phyloP scores from a whole-genome alignment of 2,113 vertebrate genomes.

The Aegotheles bennettii region DNA sequence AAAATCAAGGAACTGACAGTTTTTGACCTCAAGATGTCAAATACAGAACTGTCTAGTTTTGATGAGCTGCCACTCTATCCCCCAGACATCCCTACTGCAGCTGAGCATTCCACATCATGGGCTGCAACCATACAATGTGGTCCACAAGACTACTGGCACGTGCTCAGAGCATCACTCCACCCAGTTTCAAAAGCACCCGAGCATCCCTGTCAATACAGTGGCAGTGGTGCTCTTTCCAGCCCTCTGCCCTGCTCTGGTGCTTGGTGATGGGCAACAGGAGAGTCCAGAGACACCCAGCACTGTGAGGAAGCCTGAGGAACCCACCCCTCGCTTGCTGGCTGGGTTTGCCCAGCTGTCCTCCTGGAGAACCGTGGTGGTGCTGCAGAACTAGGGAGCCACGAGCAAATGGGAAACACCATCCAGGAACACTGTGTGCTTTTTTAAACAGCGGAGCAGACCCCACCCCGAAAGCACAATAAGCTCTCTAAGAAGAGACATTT shows the following conservation, averaged over 20 bases:
- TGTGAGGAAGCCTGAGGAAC: not conserved
- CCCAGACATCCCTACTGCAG: not conserved
- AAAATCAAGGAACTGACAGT: conserved; percentile 4
- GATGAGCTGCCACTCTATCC: not conserved
- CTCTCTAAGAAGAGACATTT: not conserved
- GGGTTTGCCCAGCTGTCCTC: not conserved
- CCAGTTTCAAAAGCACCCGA: rapidly evolving
- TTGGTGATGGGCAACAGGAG: not conserved
- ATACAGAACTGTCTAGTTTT: not conserved
- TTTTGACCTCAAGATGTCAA: conserved; percentile 33
- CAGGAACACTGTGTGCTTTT: not conserved
- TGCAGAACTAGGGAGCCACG: not conserved
- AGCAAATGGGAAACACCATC: not conserved
- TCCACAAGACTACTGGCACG: rapidly evolving
- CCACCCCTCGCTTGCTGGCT: not conserved
- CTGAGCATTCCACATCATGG: not conserved
- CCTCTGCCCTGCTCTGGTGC: not conserved
- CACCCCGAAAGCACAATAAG: not conserved
- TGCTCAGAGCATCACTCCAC: not conserved
- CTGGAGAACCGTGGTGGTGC: rapidly evolving
- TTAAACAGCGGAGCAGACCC: not conserved
- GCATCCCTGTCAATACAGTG: not conserved
- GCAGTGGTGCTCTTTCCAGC: not conserved
- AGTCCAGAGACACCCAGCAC: not conserved
- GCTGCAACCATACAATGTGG: not conserved